These are phyloP conservation scores for Phaethon lepturus DNA, from an alignment of 2,113 vertebrate genomes.

Conservation along the genomic window DNA sequence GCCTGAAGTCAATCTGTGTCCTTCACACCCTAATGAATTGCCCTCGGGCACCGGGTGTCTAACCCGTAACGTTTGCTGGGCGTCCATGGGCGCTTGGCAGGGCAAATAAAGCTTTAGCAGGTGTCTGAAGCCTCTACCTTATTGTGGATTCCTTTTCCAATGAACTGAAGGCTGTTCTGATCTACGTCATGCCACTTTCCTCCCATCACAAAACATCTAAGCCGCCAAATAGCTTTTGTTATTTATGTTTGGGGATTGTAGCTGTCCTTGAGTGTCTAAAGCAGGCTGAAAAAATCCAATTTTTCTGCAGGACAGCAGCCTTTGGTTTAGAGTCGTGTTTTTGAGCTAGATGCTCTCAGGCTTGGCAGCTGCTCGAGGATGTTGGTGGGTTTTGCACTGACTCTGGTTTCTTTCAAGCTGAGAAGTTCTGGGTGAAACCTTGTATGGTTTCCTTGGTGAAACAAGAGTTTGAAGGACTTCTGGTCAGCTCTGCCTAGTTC, in stretches of 20 bases:
- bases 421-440: not conserved
- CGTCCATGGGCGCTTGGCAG: rapidly evolving
- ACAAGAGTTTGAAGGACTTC: not conserved
- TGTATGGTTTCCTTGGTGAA: not conserved
- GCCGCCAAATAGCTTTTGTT: not conserved
- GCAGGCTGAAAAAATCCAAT: not conserved
- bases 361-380: not conserved
- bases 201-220: not conserved
- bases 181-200: not conserved
- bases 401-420: not conserved
- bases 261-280: not conserved
- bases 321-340: not conserved
- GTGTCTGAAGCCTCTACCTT: not conserved
- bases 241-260: not conserved
- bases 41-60: not conserved
- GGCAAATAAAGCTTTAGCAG: not conserved
- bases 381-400: not conserved
- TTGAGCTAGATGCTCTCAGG: not conserved
- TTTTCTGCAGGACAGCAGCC: not conserved
- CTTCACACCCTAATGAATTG: rapidly evolving
- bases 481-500: not conserved
- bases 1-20: not conserved
- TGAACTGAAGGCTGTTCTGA: not conserved
- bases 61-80: not conserved
- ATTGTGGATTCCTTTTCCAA: not conserved